Evolutionary conservation across 2,888 invertebrate species (phyloP), one percentile per base, ranked within the genome.

Genomic region (Carabus problematicus): DNA sequence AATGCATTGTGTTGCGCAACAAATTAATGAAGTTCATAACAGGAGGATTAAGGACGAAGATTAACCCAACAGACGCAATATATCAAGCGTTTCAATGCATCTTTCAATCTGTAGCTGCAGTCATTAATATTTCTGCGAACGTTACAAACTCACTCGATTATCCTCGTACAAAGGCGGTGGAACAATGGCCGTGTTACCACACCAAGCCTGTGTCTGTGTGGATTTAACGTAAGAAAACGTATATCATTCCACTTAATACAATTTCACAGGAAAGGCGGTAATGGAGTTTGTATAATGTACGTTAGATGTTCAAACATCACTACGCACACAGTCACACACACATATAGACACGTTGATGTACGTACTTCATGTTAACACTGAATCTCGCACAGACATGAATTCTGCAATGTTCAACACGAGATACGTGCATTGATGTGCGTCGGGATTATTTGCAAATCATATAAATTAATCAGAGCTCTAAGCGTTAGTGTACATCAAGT

Each of bases 371-470:
- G 12, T 47, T 16, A 16, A 47, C 47, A 47, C 47, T 6, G 29
- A 6, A 2, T 3, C 29, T 29, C 29, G 6, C 29, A 29, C 29
- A 2, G 29, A 29, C 29, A 29, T 29, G 29, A 29, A 29, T 29
- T 2, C 29, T 29, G 29, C 29, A 29, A 29, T 29, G 29, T 29
- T 29, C 29, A 3, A 29, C 29, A 3, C 29, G 3, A 29, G 29
- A 6, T 6, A 29, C 59, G 8, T 40, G 40, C 40, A 42, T 41
- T 41, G 29, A 49, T 59, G 18, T 59, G 18, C 42, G 42, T 40
- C 8, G 52, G 54, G 62, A 63, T 63, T 41, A 54, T 64, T 42
- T 54, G 63, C 43, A 64, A 63, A 64, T 55, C 63, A 60, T 60
- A 60, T 60, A 60, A 60, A 60, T 60, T 60, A 60, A 60, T 60